Base-by-base conservation (phyloP, 92 coral and sea anemone genomes). In the Porites evermanni region DNA sequence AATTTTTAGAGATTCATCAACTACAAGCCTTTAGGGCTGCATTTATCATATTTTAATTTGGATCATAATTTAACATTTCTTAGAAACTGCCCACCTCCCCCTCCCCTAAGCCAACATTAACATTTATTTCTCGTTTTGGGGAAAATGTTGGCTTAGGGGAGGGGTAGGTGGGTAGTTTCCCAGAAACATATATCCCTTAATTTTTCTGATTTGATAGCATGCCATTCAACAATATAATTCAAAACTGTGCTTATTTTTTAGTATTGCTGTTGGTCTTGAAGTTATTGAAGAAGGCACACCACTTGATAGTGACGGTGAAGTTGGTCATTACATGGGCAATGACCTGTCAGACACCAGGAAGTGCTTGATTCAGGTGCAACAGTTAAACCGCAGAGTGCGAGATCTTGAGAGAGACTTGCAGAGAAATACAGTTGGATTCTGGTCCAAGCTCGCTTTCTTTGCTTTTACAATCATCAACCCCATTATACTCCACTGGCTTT, bases 381-480 rank as follows among this genome's bases (percentile, higher is more conserved):
- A 81, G 69, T 87, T 97, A 76, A 92, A 92, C 65, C 81, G 88
- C 21, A 88, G 95, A 19, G 97, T 97, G 6, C 68, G 87, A 53
- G 76, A 74, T 21, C 89, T 97, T 61, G 99, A 97, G 78, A 84
- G 93, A 67, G 88, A 95, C 82, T 47, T 89, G 80, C 91, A 93
- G 72, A 89, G 88, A 14, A 75, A 86, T 44, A 79, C 92, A 13
- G 82, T 85, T 32, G 94, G 98, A 51, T 95, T 91, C 79, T 97
- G 99, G 99, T 91, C 96, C 26, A 95, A 94, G 29, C 71, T 96
- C 32, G 67, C 94, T 10, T 86, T 95, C 75, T 95, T 94, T 88
- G 86, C 95, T 7, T 87, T 97, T 6, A 95, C 99, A 10, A 87
- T 96, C 19, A 87, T 96, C 53, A 94, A 95, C 74, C 98, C 98